Conservation (phyloP, 2,797 vertebrate species). For the Pristis pectinata region DNA sequence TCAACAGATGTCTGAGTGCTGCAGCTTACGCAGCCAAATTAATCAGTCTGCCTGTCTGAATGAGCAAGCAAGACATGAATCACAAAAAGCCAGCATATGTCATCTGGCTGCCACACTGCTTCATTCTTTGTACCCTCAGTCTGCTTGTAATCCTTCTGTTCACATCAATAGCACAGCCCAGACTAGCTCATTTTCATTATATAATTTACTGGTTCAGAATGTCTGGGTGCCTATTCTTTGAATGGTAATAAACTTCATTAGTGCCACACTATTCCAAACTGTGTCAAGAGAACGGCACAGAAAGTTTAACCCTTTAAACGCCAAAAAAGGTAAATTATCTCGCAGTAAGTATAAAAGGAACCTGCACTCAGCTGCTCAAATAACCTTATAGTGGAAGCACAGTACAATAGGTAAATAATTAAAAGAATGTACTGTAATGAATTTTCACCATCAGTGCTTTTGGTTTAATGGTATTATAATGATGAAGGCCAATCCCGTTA, state of each 20-base stretch:
- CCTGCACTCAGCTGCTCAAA: background rate
- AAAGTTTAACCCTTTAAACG: background rate
- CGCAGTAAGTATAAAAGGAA: background rate
- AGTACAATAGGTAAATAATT: background rate
- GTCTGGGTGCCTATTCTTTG: background rate
- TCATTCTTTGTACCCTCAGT: background rate
- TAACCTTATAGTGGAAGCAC: background rate
- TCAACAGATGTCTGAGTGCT: constrained; percentile 16
- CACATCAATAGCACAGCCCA: background rate
- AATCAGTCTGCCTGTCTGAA: constrained; percentile 31
- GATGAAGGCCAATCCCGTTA: background rate
- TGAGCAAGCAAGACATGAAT: background rate
- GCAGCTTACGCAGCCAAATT: constrained; percentile 13
- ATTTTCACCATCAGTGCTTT: background rate
- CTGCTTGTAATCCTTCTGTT: background rate
- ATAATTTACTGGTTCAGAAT: background rate
- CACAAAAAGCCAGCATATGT: background rate
- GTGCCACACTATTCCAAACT: background rate
- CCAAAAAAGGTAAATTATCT: background rate
- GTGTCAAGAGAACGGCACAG: background rate
- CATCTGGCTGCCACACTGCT: constrained; percentile 1
- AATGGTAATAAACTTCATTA: background rate
- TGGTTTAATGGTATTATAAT: background rate
- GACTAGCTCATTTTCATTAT: background rate
- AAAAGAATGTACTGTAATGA: background rate